Evolutionary conservation across 92 coral and sea anemone species (phyloP).

Genomic region (Zoanthus sansibaricus): DNA sequence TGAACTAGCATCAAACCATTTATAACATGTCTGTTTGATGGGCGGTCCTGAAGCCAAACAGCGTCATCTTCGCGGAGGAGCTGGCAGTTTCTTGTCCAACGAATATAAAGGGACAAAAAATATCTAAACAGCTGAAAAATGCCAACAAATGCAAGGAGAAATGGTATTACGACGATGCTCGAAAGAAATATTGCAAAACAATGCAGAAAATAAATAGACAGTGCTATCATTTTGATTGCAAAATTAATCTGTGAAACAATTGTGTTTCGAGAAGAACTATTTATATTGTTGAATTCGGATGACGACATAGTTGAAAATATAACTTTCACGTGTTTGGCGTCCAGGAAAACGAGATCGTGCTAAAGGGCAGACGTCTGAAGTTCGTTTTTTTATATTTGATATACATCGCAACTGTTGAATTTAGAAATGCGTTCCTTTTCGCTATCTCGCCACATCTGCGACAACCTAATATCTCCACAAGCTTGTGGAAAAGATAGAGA

Average conservation of each 20-base stretch:
- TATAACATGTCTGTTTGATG: constrained; percentile 90
- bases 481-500: constrained; percentile 11
- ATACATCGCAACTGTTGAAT: not conserved
- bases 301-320: constrained; percentile 43
- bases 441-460: constrained; percentile 43
- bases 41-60: constrained; percentile 97
- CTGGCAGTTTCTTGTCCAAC: constrained; percentile 65
- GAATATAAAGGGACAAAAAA: constrained; percentile 58
- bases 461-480: not conserved
- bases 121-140: constrained; percentile 66
- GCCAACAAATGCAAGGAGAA: constrained; percentile 57
- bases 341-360: not conserved
- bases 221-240: constrained; percentile 39
- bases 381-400: not conserved
- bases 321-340: not conserved
- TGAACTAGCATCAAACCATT: constrained; percentile 86
- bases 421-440: not conserved
- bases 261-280: not conserved
- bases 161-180: constrained; percentile 68
- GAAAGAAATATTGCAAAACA: constrained; percentile 59
- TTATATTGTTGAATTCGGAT: not conserved
- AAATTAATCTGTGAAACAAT: constrained; percentile 3
- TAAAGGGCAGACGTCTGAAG: not conserved
- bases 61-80: constrained; percentile 92
- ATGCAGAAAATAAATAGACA: constrained; percentile 50